Evolutionary conservation across 2,888 invertebrate genomes (phyloP).

Genomic region (Lasioglossum malachurum): DNA sequence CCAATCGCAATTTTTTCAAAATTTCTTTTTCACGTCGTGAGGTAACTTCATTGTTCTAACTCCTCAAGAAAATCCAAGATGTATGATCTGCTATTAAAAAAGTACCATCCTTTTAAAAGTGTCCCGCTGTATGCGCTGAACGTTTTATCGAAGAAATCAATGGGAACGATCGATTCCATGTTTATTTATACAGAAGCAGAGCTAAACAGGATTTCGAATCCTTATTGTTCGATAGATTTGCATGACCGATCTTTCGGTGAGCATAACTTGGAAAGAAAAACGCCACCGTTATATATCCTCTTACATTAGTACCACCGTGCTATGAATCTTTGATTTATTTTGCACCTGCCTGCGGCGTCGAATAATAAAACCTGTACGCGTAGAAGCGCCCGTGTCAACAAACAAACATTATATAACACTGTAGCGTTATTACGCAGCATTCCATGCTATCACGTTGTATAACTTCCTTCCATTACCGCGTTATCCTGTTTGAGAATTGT

Average conservation of each 20-base stretch:
- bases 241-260: background rate
- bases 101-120: too few relatives aligned
- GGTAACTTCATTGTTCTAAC: too few relatives aligned
- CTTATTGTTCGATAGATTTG: background rate
- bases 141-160: background rate
- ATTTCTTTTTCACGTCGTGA: too few relatives aligned
- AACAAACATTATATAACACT: slow-evolving; percentile 34
- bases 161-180: background rate
- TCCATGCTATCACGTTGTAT: slow-evolving; percentile 36
- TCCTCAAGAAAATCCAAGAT: too few relatives aligned
- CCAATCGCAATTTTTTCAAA: too few relatives aligned
- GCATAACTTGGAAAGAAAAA: background rate
- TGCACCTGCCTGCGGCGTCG: background rate
- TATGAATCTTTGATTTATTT: background rate
- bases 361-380: background rate
- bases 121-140: background rate
- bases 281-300: background rate
- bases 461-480: slow-evolving; percentile 22
- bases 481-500: slow-evolving; percentile 9
- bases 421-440: slow-evolving; percentile 10
- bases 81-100: too few relatives aligned
- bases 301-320: too few relatives aligned
- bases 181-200: background rate
- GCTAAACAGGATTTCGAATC: background rate
- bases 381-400: background rate